Percentiles rank a stretch among this genome's conserved stretches.
Conservation (phyloP, 2,888 invertebrate species). For the Amorpha juglandis region DNA sequence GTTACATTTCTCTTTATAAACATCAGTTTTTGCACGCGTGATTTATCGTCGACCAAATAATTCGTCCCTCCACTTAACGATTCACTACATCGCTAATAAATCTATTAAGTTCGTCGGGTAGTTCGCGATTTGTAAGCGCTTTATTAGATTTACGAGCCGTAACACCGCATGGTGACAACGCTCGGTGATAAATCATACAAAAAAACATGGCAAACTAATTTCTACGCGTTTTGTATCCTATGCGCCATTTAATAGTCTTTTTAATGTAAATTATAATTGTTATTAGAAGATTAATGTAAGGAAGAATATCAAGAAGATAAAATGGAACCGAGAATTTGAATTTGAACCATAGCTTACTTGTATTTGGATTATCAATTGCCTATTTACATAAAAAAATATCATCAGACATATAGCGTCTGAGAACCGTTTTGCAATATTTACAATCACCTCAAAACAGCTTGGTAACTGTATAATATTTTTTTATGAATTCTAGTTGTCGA, state of each 20-base stretch:
- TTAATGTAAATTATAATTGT: neutral
- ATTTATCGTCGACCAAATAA: slow-evolving; percentile 11
- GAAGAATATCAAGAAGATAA: no score
- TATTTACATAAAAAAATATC: no score
- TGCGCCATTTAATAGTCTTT: neutral
- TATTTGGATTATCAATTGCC: no score
- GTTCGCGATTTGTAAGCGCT: slow-evolving; percentile 6
- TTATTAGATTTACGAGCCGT: slow-evolving; percentile 19
- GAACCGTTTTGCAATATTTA: neutral
- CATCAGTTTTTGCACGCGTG: neutral
- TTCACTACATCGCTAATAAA: neutral
- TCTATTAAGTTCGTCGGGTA: slow-evolving; percentile 1
- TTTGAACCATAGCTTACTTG: no score
- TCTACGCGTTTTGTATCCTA: neutral
- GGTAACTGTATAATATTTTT: neutral
- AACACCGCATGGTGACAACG: slow-evolving; percentile 25
- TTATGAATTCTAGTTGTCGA: neutral
- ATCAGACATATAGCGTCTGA: neutral
- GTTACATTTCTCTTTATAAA: neutral
- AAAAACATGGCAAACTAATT: slow-evolving; percentile 9
- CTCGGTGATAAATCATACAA: slow-evolving; percentile 3
- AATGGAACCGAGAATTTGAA: no score
- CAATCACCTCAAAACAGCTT: neutral
- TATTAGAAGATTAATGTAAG: no score
- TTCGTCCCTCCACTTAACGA: slow-evolving; percentile 16